Conservation (phyloP, 2,113 vertebrate species). For the Rhabdornis inornatus region DNA sequence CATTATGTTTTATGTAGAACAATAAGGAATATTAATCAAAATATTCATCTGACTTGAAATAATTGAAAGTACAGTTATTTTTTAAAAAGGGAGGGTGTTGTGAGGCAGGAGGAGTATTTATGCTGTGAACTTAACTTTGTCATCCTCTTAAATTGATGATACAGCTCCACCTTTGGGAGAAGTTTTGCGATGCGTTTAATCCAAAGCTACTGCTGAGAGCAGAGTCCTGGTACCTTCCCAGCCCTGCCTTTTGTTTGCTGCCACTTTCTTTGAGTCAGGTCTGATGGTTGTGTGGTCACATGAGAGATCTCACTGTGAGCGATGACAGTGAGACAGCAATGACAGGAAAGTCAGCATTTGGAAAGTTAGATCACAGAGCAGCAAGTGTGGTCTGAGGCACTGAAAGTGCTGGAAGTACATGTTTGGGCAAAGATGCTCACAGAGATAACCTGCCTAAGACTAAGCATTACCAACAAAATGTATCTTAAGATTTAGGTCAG, state of each 20-base stretch:
- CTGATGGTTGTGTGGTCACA: neutral
- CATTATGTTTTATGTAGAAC: neutral
- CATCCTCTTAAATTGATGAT: neutral
- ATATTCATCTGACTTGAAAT: neutral
- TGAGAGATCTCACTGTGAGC: neutral
- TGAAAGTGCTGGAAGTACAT: neutral
- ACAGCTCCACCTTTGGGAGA: constrained; percentile 58
- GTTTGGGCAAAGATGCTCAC: neutral
- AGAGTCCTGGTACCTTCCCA: neutral
- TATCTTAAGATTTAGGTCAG: neutral
- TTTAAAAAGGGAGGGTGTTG: neutral
- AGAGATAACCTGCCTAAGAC: neutral
- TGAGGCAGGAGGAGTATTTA: neutral
- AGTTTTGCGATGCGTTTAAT: neutral
- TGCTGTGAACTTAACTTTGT: neutral
- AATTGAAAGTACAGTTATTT: neutral
- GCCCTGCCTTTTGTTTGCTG: neutral
- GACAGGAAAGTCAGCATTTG: neutral
- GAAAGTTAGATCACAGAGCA: neutral
- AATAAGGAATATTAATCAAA: neutral
- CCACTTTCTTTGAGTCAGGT: neutral
- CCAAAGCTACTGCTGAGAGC: neutral
- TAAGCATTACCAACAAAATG: neutral
- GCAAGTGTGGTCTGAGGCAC: neutral
- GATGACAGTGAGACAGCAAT: neutral